phyloP scores from a whole-genome alignment of 1,140 invertebrate genomes.

The Parasteatoda tepidariorum region DNA sequence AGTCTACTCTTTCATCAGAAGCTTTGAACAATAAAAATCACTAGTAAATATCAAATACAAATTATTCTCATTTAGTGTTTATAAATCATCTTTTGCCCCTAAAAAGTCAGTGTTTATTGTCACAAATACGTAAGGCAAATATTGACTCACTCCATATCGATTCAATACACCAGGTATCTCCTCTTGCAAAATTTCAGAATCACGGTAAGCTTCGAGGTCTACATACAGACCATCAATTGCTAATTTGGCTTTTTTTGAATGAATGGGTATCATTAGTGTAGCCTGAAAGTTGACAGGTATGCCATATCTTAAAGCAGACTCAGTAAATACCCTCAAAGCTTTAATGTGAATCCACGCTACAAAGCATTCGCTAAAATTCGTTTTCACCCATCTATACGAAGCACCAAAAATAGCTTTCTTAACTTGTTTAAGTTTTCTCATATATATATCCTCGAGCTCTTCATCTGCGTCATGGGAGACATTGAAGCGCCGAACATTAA shows the following conservation, averaged over 20 bases:
- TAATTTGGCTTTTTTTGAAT: constrained; percentile 64
- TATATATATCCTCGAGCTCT: constrained; percentile 70
- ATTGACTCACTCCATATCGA: neutral
- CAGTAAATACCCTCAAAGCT: constrained; percentile 73
- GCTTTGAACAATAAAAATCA: too few relatives aligned
- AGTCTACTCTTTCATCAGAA: too few relatives aligned
- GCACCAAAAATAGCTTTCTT: constrained; percentile 72
- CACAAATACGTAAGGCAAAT: constrained; percentile 7
- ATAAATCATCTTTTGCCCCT: neutral
- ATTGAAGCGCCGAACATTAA: constrained; percentile 73
- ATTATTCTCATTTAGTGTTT: too few relatives aligned
- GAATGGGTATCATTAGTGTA: constrained; percentile 86
- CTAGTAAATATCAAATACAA: too few relatives aligned
- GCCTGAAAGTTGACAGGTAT: constrained; percentile 98
- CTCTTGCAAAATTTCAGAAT: neutral
- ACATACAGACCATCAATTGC: neutral
- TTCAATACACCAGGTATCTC: neutral
- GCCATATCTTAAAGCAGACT: constrained; percentile 79
- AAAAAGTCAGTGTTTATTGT: constrained; percentile 1
- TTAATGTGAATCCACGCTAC: constrained; percentile 73
- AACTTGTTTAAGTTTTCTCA: constrained; percentile 70
- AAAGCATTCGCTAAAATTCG: constrained; percentile 74
- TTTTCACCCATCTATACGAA: constrained; percentile 74
- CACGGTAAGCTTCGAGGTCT: too few relatives aligned
- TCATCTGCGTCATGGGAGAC: constrained; percentile 72